phyloP scores from a whole-genome alignment of 2,113 vertebrate species.

The Takifugu flavidus region DNA sequence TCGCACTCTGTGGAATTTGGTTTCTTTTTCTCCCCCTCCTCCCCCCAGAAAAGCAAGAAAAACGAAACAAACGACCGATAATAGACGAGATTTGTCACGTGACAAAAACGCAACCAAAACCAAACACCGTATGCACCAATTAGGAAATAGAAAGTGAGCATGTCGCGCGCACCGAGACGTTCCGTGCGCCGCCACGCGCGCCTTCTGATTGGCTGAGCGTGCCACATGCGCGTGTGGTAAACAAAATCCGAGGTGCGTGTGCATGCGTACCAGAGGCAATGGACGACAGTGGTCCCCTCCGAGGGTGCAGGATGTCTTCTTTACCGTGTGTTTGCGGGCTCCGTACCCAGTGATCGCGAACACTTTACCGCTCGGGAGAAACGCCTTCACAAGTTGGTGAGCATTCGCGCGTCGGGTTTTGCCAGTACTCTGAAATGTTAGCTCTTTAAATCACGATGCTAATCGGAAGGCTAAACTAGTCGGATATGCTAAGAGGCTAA shows the following conservation, averaged over 20 bases:
- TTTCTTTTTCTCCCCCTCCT: too few relatives aligned
- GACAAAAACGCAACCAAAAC: too few relatives aligned
- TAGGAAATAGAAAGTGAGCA: too few relatives aligned
- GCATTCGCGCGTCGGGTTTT: conserved; percentile 13
- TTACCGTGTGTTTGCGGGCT: not conserved
- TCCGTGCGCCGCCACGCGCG: not conserved
- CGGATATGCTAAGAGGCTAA: conserved; percentile 23
- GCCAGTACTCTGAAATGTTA: not conserved
- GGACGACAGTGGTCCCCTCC: conserved; percentile 38
- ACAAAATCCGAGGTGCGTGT: conserved; percentile 56
- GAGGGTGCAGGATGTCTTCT: conserved; percentile 20
- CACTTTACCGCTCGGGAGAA: not conserved
- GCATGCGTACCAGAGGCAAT: conserved; percentile 54
- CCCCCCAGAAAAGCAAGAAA: too few relatives aligned
- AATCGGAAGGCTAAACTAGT: conserved; percentile 32
- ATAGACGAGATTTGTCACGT: too few relatives aligned
- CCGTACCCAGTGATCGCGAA: not conserved
- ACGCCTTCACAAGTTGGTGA: conserved; percentile 14
- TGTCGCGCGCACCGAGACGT: not conserved
- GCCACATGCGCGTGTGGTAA: conserved; percentile 67
- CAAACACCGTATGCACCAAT: too few relatives aligned
- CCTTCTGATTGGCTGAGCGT: conserved; percentile 61
- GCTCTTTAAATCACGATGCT: conserved; percentile 39
- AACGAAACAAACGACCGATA: too few relatives aligned
- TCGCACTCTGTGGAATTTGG: not conserved